Conservation (phyloP, 2,888 invertebrate genomes). For the Chrysolina oricalcia region DNA sequence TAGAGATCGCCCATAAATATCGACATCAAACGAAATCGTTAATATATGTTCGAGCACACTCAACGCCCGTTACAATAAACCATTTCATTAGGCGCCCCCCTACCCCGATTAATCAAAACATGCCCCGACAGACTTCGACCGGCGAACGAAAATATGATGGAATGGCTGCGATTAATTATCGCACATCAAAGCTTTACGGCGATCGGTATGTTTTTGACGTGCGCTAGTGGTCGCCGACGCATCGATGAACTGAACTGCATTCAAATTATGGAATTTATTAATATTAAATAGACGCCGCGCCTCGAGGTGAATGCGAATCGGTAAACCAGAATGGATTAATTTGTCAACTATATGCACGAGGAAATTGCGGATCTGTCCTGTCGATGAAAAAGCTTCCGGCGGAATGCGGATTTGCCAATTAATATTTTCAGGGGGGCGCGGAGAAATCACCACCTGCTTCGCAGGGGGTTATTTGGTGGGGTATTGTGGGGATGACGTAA, state of each 20-base stretch:
- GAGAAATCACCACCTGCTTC: not conserved
- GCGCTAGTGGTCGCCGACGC: constrained; percentile 54
- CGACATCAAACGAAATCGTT: constrained; percentile 21
- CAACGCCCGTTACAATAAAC: constrained; percentile 5
- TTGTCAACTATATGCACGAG: constrained; percentile 56
- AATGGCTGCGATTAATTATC: constrained; percentile 65
- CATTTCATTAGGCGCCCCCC: constrained; percentile 33
- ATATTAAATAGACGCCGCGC: constrained; percentile 56
- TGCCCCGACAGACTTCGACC: constrained; percentile 64
- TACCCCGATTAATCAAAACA: constrained; percentile 64
- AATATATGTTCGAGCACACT: constrained; percentile 12
- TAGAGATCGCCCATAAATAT: not conserved
- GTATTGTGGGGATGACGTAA: no score
- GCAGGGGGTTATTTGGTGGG: not conserved
- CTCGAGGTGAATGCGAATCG: constrained; percentile 55
- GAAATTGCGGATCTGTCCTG: constrained; percentile 51
- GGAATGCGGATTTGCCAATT: constrained; percentile 47
- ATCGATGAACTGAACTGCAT: constrained; percentile 59
- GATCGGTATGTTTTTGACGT: constrained; percentile 63
- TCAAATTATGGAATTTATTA: constrained; percentile 65
- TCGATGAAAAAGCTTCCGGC: constrained; percentile 48
- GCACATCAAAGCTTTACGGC: constrained; percentile 58
- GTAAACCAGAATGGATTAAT: constrained; percentile 60
- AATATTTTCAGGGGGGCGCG: constrained; percentile 35
- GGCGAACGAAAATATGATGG: constrained; percentile 64